A percentile compares a stretch with the other conserved stretches of the same genome.
Conservation (phyloP, 2,797 vertebrate species). For the Chaenodraco wilsoni region DNA sequence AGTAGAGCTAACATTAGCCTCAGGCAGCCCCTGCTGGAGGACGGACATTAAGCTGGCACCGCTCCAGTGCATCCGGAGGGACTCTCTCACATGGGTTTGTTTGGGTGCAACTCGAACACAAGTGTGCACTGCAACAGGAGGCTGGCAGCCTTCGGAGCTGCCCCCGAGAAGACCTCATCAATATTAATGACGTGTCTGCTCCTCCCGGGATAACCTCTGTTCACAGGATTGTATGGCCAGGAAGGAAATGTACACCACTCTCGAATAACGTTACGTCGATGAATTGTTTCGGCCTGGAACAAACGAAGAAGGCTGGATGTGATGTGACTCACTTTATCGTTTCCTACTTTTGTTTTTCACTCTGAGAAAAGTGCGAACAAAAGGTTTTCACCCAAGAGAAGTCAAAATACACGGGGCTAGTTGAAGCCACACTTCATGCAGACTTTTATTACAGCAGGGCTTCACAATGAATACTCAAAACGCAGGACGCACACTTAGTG, state of each 20-base stretch:
- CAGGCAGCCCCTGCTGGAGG: constrained; percentile 60
- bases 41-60: constrained; percentile 69
- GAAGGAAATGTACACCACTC: constrained; percentile 48
- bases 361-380: constrained; percentile 5
- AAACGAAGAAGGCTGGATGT: constrained; percentile 34
- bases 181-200: constrained; percentile 65
- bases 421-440: neutral
- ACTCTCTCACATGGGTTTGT: constrained; percentile 80
- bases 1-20: constrained; percentile 81
- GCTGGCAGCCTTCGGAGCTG: constrained; percentile 58
- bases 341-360: constrained; percentile 48
- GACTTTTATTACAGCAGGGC: too few relatives aligned
- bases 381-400: constrained; percentile 20
- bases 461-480: too few relatives aligned
- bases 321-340: constrained; percentile 38
- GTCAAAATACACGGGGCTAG: neutral
- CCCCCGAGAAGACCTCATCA: constrained; percentile 57
- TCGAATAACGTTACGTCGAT: constrained; percentile 38
- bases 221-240: constrained; percentile 36
- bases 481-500: too few relatives aligned
- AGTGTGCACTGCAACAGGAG: constrained; percentile 55
- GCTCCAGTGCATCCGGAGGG: constrained; percentile 65
- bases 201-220: constrained; percentile 58
- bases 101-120: constrained; percentile 76
- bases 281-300: constrained; percentile 27